Evolutionary conservation across 2,888 invertebrate genomes (phyloP).

Genomic region (Coenonympha arcania): DNA sequence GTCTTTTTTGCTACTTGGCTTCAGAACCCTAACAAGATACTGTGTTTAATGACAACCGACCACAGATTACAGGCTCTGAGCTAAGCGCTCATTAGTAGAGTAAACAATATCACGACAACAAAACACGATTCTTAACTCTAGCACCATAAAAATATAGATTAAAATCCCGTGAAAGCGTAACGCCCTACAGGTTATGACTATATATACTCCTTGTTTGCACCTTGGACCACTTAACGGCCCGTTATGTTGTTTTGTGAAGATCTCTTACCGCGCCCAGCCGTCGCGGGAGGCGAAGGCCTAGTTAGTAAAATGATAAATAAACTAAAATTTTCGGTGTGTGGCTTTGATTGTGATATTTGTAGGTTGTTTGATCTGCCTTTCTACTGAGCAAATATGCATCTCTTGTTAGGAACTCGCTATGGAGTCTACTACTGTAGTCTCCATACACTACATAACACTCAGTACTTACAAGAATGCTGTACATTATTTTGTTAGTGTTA

Average conservation of each 20-base stretch:
- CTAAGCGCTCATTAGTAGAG: conserved; percentile 41
- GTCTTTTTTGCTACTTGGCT: too few relatives aligned
- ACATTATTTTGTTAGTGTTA: too few relatives aligned
- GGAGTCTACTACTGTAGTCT: too few relatives aligned
- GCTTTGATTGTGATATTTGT: not conserved
- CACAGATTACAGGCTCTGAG: conserved; percentile 35
- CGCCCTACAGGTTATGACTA: conserved; percentile 22
- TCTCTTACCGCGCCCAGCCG: conserved; percentile 17
- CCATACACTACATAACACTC: too few relatives aligned
- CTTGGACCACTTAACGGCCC: conserved; percentile 35
- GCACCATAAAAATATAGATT: conserved; percentile 7
- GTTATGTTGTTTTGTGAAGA: conserved; percentile 33
- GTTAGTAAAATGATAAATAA: conserved; percentile 10
- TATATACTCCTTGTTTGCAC: conserved; percentile 34
- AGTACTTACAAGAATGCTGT: too few relatives aligned
- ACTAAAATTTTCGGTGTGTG: not conserved
- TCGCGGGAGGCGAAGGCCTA: conserved; percentile 24
- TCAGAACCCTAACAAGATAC: conserved; percentile 32
- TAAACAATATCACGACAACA: conserved; percentile 35
- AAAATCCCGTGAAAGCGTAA: not conserved
- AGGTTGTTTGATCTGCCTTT: not conserved
- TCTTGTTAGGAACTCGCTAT: too few relatives aligned
- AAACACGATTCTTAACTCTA: conserved; percentile 21
- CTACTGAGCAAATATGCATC: not conserved
- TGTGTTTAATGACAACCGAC: conserved; percentile 34